These are phyloP conservation scores for Drosophila azteca DNA, from an alignment of 1,140 invertebrate genomes.

Conservation along the genomic window DNA sequence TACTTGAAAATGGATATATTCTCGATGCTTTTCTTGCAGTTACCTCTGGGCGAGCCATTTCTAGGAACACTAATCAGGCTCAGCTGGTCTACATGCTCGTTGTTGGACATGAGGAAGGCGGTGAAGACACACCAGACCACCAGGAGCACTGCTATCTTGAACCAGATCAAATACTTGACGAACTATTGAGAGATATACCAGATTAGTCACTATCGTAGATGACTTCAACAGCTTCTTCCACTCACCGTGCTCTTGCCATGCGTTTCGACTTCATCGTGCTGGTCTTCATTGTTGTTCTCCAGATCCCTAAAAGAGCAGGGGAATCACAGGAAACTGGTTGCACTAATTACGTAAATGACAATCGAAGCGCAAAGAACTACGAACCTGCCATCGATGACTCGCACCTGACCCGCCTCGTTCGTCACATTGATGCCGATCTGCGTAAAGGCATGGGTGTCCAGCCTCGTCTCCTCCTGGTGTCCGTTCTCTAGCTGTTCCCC, in stretches of 20 bases:
- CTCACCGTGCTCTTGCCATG: slow-evolving; percentile 56
- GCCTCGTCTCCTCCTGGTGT: slow-evolving; percentile 48
- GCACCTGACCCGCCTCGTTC: slow-evolving; percentile 79
- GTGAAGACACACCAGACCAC: slow-evolving; percentile 87
- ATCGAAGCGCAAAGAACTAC: slow-evolving; percentile 66
- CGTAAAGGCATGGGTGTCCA: slow-evolving; percentile 59
- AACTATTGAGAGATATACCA: slow-evolving; percentile 24
- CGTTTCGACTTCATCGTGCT: slow-evolving; percentile 69
- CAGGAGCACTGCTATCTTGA: slow-evolving; percentile 84
- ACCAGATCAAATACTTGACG: slow-evolving; percentile 77
- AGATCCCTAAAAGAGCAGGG: slow-evolving; percentile 67
- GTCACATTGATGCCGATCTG: slow-evolving; percentile 83
- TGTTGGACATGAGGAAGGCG: slow-evolving; percentile 87
- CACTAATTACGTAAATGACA: slow-evolving; percentile 81
- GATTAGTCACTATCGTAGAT: not conserved
- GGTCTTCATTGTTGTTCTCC: slow-evolving; percentile 81
- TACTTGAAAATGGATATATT: not conserved
- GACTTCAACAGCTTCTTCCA: not conserved
- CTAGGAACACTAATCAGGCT: slow-evolving; percentile 87
- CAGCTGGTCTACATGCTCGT: slow-evolving; percentile 86
- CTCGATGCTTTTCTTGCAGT: not conserved
- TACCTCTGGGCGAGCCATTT: slow-evolving; percentile 71
- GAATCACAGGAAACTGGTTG: slow-evolving; percentile 80
- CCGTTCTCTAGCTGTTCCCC: slow-evolving; percentile 40
- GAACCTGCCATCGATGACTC: slow-evolving; percentile 78